A percentile compares a stretch with the other conserved stretches of the same genome.
Conservation (phyloP, 2,113 vertebrate species). For the Danio rerio region GRCz12tu NC_133181.1:26939501-26940000, state of each 20-base stretch:
- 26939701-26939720: conserved; percentile 54
- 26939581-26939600: no score
- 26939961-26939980: no score
- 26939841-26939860: conserved; percentile 27
- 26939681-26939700: conserved; percentile 22
- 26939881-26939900: conserved; percentile 5
- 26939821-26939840: conserved; percentile 37
- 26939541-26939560: no score
- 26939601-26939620: not conserved
- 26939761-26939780: conserved; percentile 46
- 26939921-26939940: conserved; percentile 1
- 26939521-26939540: no score
- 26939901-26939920: not conserved
- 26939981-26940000: no score
- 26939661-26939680: conserved; percentile 12
- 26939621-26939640: not conserved
- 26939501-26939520: no score
- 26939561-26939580: no score
- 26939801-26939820: conserved; percentile 37
- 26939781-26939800: conserved; percentile 43
- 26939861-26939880: conserved; percentile 8
- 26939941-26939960: no score
- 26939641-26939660: not conserved
- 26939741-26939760: conserved; percentile 54
- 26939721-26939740: conserved; percentile 52